phyloP scores from a whole-genome alignment of 2,113 vertebrate genomes.

The Sapayoa aenigma region DNA sequence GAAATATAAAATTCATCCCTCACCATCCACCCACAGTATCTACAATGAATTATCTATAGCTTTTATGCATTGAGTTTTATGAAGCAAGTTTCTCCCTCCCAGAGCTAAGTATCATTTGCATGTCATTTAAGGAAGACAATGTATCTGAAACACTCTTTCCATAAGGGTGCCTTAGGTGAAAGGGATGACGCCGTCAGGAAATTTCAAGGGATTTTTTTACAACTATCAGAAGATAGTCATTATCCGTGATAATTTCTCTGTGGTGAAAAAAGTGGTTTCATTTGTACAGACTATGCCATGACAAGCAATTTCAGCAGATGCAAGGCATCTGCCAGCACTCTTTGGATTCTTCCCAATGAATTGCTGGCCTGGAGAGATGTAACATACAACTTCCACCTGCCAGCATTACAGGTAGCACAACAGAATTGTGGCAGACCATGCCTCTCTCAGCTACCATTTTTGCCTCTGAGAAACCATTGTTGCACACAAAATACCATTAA shows the following conservation, averaged over 20 bases:
- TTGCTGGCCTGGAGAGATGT: background rate
- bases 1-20: background rate
- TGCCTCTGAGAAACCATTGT: background rate
- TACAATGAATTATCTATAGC: background rate
- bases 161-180: background rate
- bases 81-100: rapidly evolving
- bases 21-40: background rate
- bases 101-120: background rate
- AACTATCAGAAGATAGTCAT: background rate
- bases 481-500: rapidly evolving
- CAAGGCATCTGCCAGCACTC: background rate
- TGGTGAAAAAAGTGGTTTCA: background rate
- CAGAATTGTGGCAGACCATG: rapidly evolving
- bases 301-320: background rate
- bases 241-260: background rate
- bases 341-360: background rate
- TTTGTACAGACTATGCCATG: background rate
- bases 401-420: background rate
- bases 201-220: background rate
- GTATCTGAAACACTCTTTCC: background rate
- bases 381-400: background rate
- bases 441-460: background rate
- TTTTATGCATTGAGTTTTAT: background rate
- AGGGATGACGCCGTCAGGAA: background rate
- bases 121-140: background rate